These are phyloP conservation scores for Chloroceryle inda DNA, from an alignment of 2,797 vertebrate species.

Conservation along the genomic window DNA sequence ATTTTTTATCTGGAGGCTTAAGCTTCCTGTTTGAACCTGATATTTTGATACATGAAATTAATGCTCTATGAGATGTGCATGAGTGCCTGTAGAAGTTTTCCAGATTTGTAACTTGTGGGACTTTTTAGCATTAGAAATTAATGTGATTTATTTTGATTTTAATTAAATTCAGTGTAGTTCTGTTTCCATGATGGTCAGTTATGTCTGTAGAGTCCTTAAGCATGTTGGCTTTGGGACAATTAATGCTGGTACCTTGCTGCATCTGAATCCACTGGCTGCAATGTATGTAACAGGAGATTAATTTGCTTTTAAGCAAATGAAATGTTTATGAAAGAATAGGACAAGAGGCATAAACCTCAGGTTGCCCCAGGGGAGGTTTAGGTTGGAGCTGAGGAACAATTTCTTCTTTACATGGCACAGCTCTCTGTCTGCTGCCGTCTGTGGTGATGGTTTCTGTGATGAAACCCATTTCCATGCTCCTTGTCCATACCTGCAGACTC, in stretches of 20 bases:
- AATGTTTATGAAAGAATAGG: neutral
- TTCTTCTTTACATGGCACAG: neutral
- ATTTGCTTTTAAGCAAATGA: neutral
- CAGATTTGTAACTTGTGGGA: neutral
- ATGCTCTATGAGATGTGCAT: neutral
- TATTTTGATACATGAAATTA: neutral
- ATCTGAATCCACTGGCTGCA: no score
- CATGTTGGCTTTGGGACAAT: neutral
- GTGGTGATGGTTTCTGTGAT: neutral
- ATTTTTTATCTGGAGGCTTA: neutral
- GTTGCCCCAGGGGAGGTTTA: neutral
- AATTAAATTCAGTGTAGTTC: neutral
- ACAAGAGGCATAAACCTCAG: neutral
- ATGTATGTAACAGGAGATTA: neutral
- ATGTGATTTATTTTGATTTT: neutral
- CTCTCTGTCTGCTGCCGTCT: neutral
- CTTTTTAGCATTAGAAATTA: neutral
- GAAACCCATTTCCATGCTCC: no score
- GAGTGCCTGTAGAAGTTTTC: neutral
- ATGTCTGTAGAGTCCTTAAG: neutral
- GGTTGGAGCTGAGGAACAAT: neutral
- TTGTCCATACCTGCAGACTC: fast-evolving
- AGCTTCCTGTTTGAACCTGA: neutral
- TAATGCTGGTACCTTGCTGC: neutral
- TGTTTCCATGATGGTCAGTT: neutral